phyloP scores from a whole-genome alignment of 1,140 invertebrate genomes.

The Panagrolaimus sp. region DNA sequence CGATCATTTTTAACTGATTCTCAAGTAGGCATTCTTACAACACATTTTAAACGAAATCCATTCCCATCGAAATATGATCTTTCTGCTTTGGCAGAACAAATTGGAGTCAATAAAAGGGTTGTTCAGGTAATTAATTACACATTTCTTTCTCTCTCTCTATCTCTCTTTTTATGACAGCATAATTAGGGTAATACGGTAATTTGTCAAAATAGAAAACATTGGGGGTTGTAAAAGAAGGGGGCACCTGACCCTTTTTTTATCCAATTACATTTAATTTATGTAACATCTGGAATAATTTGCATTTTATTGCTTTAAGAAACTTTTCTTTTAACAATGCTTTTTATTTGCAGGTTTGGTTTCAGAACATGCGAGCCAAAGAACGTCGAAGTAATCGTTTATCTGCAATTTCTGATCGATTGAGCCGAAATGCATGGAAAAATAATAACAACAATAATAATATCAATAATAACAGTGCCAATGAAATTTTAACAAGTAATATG shows the following conservation, averaged over 20 bases:
- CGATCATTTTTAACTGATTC: constrained; percentile 87
- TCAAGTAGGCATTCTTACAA: constrained; percentile 78
- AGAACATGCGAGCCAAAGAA: constrained; percentile 85
- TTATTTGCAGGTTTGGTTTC: constrained; percentile 75
- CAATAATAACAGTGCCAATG: constrained; percentile 15
- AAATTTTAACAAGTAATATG: constrained; percentile 12
- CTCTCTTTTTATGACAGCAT: too few species aligned
- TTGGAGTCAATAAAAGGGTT: constrained; percentile 82
- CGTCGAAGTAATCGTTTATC: constrained; percentile 59
- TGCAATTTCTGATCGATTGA: constrained; percentile 58
- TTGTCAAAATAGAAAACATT: too few species aligned
- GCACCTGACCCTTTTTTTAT: neutral
- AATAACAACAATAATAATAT: constrained; percentile 20
- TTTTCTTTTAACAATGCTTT: constrained; percentile 14
- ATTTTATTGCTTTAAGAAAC: too few species aligned
- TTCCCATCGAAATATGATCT: constrained; percentile 87
- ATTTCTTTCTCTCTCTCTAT: too few species aligned
- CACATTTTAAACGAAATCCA: constrained; percentile 80
- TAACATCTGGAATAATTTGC: too few species aligned
- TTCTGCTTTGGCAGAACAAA: constrained; percentile 76
- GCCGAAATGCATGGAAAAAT: constrained; percentile 53
- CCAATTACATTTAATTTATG: too few species aligned
- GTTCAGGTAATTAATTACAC: constrained; percentile 67
- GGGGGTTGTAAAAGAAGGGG: neutral
- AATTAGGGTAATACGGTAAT: too few species aligned